Evolutionary conservation across 2,797 vertebrate genomes (phyloP).

Genomic region (Dallia pectoralis): DNA sequence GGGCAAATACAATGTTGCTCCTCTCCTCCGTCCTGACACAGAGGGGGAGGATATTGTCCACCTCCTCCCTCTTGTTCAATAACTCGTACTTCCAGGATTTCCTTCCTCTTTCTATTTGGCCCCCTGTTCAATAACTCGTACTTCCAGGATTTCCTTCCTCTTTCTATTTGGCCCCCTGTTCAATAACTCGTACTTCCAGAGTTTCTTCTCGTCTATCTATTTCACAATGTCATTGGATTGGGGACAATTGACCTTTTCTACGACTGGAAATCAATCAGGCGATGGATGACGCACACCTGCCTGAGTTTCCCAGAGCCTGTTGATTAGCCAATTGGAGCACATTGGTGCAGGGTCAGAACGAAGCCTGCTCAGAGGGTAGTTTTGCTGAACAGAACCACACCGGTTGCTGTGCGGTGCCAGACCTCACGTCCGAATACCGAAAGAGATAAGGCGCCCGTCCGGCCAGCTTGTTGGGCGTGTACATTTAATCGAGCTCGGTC

Average conservation of each 20-base stretch:
- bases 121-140: not conserved
- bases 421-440: conserved; percentile 53
- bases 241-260: not conserved
- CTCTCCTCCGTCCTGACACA: not conserved
- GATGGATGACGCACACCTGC: not conserved
- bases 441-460: conserved; percentile 57
- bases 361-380: conserved; percentile 35
- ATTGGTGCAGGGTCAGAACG: conserved; percentile 5
- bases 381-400: not conserved
- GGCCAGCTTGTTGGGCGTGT: conserved; percentile 50
- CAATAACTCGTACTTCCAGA: not conserved
- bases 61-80: not conserved
- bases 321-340: not conserved
- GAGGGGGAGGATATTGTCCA: not conserved
- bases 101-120: not conserved
- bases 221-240: not conserved
- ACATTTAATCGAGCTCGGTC: conserved; percentile 62
- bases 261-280: not conserved
- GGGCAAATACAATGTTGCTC: conserved; percentile 1
- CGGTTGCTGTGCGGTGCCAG: not conserved
- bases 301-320: not conserved
- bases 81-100: not conserved
- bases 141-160: not conserved
- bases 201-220: not conserved
- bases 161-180: not conserved